Evolutionary conservation across 30 jellyfish, hydroid and myxozoan species (phyloP).

Genomic region (Aurelia coerulea): DNA sequence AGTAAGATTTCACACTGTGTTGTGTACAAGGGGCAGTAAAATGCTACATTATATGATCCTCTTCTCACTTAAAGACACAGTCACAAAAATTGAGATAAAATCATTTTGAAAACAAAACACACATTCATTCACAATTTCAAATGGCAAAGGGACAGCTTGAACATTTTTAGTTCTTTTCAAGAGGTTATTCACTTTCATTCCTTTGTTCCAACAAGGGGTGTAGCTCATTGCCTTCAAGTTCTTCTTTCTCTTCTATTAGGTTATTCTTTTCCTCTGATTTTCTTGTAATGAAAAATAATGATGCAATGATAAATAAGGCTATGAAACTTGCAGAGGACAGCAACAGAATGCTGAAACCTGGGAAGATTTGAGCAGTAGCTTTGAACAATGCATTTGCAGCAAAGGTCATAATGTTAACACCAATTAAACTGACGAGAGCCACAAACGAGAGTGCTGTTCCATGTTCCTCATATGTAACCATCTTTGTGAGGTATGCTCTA

Average conservation of each 20-base stretch:
- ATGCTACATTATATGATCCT: too few relatives aligned
- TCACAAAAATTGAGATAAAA: too few relatives aligned
- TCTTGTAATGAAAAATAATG: background rate
- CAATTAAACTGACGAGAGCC: slow-evolving; percentile 49
- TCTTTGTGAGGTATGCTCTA: slow-evolving; percentile 58
- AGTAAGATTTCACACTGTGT: too few relatives aligned
- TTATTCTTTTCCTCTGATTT: background rate
- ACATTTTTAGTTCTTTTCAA: too few relatives aligned
- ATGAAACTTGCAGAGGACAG: slow-evolving; percentile 28
- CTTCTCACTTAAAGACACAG: too few relatives aligned
- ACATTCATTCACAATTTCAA: too few relatives aligned
- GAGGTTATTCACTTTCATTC: background rate
- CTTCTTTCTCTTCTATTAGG: background rate
- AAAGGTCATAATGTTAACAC: slow-evolving; percentile 36
- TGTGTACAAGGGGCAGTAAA: too few relatives aligned
- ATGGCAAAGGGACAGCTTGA: too few relatives aligned
- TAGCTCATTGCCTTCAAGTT: background rate
- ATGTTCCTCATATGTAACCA: slow-evolving; percentile 35
- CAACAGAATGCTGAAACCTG: slow-evolving; percentile 58
- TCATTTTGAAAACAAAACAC: too few relatives aligned
- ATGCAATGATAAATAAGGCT: background rate
- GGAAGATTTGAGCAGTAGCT: slow-evolving; percentile 48
- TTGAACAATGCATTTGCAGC: slow-evolving; percentile 43
- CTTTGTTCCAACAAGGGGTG: background rate
- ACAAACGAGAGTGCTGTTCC: slow-evolving; percentile 64